phyloP scores from a whole-genome alignment of 2,888 invertebrate genomes.

The Drosophila meridiana region DNA sequence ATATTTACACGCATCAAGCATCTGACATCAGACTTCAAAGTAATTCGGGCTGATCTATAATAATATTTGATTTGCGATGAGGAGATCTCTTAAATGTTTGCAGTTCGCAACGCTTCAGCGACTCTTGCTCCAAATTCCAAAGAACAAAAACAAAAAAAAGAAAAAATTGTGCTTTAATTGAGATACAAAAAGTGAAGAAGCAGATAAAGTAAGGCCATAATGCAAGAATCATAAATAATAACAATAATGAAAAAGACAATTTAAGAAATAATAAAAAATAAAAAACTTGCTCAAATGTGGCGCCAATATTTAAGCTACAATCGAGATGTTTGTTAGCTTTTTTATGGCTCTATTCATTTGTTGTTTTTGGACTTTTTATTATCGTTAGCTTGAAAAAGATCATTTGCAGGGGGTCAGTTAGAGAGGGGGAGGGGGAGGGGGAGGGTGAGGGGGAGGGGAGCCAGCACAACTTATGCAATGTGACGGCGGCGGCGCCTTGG shows the following conservation, averaged over 20 bases:
- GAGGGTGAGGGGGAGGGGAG: neutral
- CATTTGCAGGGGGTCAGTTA: slow-evolving; percentile 11
- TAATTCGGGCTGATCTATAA: slow-evolving; percentile 8
- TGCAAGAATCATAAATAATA: slow-evolving; percentile 31
- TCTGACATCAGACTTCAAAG: slow-evolving; percentile 10
- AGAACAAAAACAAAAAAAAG: slow-evolving; percentile 20
- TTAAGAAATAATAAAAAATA: slow-evolving; percentile 13
- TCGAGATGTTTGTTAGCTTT: slow-evolving; percentile 29
- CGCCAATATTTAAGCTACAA: slow-evolving; percentile 55
- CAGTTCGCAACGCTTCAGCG: slow-evolving; percentile 23
- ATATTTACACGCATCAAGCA: slow-evolving; percentile 8
- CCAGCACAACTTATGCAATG: slow-evolving; percentile 30
- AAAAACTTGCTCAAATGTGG: slow-evolving; percentile 39
- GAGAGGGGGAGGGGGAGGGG: neutral
- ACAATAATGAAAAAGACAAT: slow-evolving; percentile 29
- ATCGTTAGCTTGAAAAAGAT: slow-evolving; percentile 43
- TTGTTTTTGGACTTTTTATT: slow-evolving; percentile 12
- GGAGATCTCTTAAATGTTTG: neutral
- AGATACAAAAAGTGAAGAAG: slow-evolving; percentile 29
- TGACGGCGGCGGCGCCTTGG: slow-evolving; percentile 29
- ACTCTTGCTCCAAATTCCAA: slow-evolving; percentile 32
- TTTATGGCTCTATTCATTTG: slow-evolving; percentile 46
- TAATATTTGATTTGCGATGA: slow-evolving; percentile 7
- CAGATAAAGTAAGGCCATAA: slow-evolving; percentile 32
- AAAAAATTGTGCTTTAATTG: slow-evolving; percentile 38